Percentiles rank a stretch among this genome's conserved stretches.
Evolutionary conservation across 2,113 vertebrate species (phyloP).

Genomic region (Dipodomys spectabilis): DNA sequence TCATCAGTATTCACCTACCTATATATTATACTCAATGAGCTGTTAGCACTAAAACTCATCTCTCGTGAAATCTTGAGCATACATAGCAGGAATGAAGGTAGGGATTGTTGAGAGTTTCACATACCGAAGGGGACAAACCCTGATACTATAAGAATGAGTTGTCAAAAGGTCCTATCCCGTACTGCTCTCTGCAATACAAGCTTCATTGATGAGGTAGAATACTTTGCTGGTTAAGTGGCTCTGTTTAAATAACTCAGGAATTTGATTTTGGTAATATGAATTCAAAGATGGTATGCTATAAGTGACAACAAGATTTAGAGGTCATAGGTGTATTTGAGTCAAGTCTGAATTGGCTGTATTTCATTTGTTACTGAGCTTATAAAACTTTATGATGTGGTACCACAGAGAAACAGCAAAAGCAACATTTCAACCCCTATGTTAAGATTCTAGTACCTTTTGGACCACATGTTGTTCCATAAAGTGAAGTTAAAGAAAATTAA

Average conservation of each 20-base stretch:
- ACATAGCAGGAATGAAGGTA: neutral
- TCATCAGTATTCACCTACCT: neutral
- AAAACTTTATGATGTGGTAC: constrained; percentile 34
- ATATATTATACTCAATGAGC: neutral
- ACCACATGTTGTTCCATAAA: too few relatives aligned
- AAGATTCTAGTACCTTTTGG: constrained; percentile 4
- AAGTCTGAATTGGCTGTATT: constrained; percentile 63
- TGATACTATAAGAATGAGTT: neutral
- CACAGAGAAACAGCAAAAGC: constrained; percentile 36
- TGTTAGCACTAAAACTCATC: neutral
- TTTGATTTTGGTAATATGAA: constrained; percentile 47
- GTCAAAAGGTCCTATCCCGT: neutral
- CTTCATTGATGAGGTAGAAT: neutral
- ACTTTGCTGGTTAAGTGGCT: constrained; percentile 6
- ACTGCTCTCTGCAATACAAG: neutral
- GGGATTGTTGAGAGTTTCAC: neutral
- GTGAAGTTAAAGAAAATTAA: too few relatives aligned
- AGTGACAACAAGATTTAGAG: constrained; percentile 42
- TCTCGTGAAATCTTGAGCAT: constrained; percentile 12
- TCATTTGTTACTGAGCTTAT: constrained; percentile 61
- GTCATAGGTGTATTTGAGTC: constrained; percentile 18
- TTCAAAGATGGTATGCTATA: neutral
- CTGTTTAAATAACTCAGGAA: constrained; percentile 17
- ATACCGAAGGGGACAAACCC: neutral
- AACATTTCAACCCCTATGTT: constrained; percentile 40